phyloP scores from a whole-genome alignment of 2,888 invertebrate genomes.

The Stenurella melanura region DNA sequence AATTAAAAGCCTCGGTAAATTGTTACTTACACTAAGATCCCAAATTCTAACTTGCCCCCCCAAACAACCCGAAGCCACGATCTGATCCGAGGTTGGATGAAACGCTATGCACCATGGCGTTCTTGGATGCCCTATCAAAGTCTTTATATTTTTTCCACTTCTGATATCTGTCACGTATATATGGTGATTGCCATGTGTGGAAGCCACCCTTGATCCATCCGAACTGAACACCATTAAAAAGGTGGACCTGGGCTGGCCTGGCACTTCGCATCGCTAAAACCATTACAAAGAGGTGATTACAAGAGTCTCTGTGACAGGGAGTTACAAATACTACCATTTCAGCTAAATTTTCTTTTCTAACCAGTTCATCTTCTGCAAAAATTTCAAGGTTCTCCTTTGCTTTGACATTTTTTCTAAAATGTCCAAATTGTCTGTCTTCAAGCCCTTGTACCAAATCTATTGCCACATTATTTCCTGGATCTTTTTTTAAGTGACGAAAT shows the following conservation, averaged over 20 bases:
- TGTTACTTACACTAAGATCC: not conserved
- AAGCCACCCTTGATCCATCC: not conserved
- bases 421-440: not conserved
- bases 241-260: not conserved
- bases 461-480: conserved; percentile 50
- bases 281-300: not conserved
- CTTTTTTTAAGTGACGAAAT: conserved; percentile 52
- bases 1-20: not conserved
- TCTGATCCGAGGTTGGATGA: not conserved
- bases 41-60: not conserved
- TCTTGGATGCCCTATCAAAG: not conserved
- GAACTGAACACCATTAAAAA: not conserved
- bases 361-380: not conserved
- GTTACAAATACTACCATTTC: not conserved
- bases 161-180: not conserved
- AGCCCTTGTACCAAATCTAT: conserved; percentile 58
- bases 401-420: not conserved
- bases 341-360: not conserved
- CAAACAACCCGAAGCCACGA: not conserved
- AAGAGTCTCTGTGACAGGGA: not conserved
- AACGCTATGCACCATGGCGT: not conserved
- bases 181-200: not conserved
- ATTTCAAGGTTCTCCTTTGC: not conserved
- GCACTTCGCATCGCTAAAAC: not conserved
- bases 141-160: not conserved